phyloP scores from a whole-genome alignment of 2,797 vertebrate species.

The Morelia viridis region DNA sequence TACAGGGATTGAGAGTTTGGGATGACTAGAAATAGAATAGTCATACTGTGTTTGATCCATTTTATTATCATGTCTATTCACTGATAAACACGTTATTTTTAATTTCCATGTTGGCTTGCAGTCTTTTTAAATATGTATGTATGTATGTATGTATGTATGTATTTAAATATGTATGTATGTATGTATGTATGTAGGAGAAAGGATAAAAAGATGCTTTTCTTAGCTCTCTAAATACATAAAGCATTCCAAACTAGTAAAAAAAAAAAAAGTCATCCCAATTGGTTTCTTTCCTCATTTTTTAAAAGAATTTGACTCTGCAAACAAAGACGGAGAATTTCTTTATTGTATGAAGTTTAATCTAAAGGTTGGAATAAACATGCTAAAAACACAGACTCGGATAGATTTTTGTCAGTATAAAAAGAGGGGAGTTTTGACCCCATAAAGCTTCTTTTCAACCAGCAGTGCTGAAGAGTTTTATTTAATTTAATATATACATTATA shows the following conservation, averaged over 20 bases:
- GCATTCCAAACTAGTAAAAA: background rate
- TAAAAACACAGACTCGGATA: constrained; percentile 9
- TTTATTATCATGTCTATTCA: background rate
- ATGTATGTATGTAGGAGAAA: background rate
- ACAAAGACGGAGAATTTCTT: constrained; percentile 4
- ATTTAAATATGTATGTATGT: too few relatives aligned
- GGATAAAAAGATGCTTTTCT: background rate
- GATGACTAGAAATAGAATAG: background rate
- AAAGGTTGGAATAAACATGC: background rate
- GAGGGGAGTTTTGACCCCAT: background rate
- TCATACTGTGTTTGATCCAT: background rate
- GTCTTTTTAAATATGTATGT: too few relatives aligned
- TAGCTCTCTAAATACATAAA: constrained; percentile 12
- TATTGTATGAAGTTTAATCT: constrained; percentile 17
- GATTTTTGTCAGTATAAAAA: constrained; percentile 14
- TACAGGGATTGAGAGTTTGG: background rate
- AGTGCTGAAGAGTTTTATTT: background rate
- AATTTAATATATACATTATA: background rate
- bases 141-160: too few relatives aligned
- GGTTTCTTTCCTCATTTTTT: background rate
- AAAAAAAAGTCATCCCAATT: background rate
- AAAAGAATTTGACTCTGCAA: constrained; percentile 4
- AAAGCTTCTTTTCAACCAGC: background rate
- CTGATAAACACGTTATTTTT: background rate
- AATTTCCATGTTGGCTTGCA: background rate